A percentile compares a stretch with the other conserved stretches of the same genome.
Evolutionary conservation across 92 coral and sea anemone genomes (phyloP).

Genomic region (Porites cylindrica): DNA sequence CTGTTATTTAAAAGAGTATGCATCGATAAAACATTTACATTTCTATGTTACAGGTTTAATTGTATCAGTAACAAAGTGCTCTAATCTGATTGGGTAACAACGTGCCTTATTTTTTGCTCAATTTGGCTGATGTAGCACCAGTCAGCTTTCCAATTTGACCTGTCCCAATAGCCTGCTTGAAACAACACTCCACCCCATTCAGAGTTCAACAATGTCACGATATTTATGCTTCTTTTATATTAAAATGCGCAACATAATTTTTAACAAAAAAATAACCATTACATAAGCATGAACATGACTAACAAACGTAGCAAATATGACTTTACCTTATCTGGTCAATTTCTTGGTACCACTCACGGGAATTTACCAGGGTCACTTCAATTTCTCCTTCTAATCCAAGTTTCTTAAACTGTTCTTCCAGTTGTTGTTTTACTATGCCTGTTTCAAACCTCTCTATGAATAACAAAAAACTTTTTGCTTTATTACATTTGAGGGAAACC

Average conservation of each 20-base stretch:
- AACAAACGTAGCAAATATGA: constrained; percentile 3
- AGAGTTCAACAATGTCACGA: too few species aligned
- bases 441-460: not conserved
- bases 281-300: not conserved
- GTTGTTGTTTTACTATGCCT: not conserved
- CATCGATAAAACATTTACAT: not conserved
- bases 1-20: not conserved
- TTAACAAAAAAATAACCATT: not conserved
- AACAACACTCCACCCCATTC: too few species aligned
- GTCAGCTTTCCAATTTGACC: too few species aligned
- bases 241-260: not conserved
- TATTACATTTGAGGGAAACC: not conserved
- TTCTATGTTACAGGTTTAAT: not conserved
- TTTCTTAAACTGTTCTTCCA: not conserved
- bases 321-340: not conserved
- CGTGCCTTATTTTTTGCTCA: too few species aligned
- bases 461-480: not conserved
- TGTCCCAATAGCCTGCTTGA: too few species aligned
- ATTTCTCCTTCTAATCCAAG: not conserved
- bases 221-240: too few species aligned
- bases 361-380: not conserved
- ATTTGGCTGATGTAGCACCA: too few species aligned
- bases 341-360: not conserved
- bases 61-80: too few species aligned
- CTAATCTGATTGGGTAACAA: too few species aligned